Evolutionary conservation across 2,113 vertebrate species (phyloP).

Genomic region (Danionella cerebrum): DNA sequence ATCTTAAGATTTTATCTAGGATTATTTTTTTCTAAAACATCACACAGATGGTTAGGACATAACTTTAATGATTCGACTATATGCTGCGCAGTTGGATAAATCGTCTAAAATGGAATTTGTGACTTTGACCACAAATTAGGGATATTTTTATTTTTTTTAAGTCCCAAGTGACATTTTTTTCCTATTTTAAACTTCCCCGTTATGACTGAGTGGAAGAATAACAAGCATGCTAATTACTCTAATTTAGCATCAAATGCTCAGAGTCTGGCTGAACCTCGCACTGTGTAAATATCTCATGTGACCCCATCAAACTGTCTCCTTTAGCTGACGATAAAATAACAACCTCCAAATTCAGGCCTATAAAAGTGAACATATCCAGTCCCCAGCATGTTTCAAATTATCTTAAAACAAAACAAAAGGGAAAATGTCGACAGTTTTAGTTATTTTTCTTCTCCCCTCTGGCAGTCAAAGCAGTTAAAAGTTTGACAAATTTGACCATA

Average conservation of each 20-base stretch:
- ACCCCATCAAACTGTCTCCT: conserved; percentile 45
- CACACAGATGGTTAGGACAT: too few relatives aligned
- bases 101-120: neutral
- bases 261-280: conserved; percentile 52
- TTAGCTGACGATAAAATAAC: conserved; percentile 54
- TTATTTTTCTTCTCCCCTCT: conserved; percentile 45
- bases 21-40: too few relatives aligned
- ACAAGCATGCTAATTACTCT: conserved; percentile 54
- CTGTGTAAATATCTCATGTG: conserved; percentile 57
- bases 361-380: conserved; percentile 46
- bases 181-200: conserved; percentile 33
- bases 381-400: conserved; percentile 57
- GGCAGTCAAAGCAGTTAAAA: conserved; percentile 37
- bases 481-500: conserved; percentile 52
- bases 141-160: neutral
- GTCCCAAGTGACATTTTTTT: neutral
- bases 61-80: neutral
- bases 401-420: conserved; percentile 54
- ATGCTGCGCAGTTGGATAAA: neutral
- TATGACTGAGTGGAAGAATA: conserved; percentile 41
- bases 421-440: conserved; percentile 26
- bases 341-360: conserved; percentile 45
- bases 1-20: too few relatives aligned
- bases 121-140: neutral
- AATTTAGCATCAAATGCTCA: conserved; percentile 57